phyloP scores from a whole-genome alignment of 2,797 vertebrate genomes.

The Coranthus polyacanthus region DNA sequence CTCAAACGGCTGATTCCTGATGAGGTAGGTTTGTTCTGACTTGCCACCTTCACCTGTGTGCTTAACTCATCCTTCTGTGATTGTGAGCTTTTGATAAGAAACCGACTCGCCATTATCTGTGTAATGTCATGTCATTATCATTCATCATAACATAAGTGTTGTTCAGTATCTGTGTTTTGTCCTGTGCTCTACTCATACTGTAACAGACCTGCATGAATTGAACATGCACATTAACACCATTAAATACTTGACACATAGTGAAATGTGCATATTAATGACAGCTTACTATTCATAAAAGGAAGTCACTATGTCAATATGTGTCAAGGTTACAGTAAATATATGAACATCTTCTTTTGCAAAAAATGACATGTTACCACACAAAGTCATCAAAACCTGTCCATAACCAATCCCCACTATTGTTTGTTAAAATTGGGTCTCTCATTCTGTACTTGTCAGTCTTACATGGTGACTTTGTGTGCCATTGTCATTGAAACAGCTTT shows the following conservation, averaged over 20 bases:
- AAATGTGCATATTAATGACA: conserved; percentile 10
- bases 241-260: conserved; percentile 31
- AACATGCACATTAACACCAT: conserved; percentile 24
- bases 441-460: conserved; percentile 7
- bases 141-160: conserved; percentile 33
- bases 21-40: conserved; percentile 76
- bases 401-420: not conserved
- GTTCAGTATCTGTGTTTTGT: conserved; percentile 31
- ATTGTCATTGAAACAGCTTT: conserved; percentile 25
- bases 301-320: conserved; percentile 26
- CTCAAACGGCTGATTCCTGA: conserved; percentile 85
- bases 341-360: conserved; percentile 8
- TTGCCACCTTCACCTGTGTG: conserved; percentile 22
- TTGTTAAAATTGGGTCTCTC: not conserved
- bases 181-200: conserved; percentile 13
- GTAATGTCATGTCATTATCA: conserved; percentile 25
- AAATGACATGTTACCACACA: conserved; percentile 6
- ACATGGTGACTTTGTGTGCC: conserved; percentile 35
- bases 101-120: conserved; percentile 20
- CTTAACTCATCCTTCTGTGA: conserved; percentile 28
- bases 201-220: conserved; percentile 37
- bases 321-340: conserved; percentile 5
- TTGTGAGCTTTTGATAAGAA: conserved; percentile 22
- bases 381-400: conserved; percentile 15
- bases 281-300: conserved; percentile 3